These are phyloP conservation scores for Plagodis pulveraria DNA, from an alignment of 2,888 invertebrate species.

Conservation along the genomic window DNA sequence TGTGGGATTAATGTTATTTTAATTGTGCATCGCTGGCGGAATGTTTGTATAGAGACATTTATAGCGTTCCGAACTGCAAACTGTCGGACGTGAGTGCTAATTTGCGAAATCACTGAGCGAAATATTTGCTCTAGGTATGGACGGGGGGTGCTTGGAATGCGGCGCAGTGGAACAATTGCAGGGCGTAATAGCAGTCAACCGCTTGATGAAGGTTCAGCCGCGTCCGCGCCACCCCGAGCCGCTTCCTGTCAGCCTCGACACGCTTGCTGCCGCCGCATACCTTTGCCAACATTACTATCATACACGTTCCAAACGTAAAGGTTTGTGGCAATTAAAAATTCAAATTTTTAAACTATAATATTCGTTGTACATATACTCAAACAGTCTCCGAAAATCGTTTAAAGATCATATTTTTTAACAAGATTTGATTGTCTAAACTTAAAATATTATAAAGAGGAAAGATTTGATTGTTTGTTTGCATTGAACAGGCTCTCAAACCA, in stretches of 20 bases:
- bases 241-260: constrained; percentile 52
- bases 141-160: constrained; percentile 64
- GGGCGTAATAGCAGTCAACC: constrained; percentile 82
- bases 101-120: constrained; percentile 77
- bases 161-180: constrained; percentile 77
- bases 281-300: constrained; percentile 30
- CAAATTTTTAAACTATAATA: too few species aligned
- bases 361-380: too few species aligned
- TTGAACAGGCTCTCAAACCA: too few species aligned
- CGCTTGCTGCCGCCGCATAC: constrained; percentile 41
- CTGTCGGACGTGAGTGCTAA: constrained; percentile 63
- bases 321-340: too few species aligned
- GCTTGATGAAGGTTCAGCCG: constrained; percentile 79
- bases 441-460: too few species aligned
- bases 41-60: constrained; percentile 37
- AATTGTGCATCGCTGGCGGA: constrained; percentile 44
- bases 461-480: too few species aligned
- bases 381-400: too few species aligned
- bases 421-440: too few species aligned
- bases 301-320: constrained; percentile 6
- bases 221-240: constrained; percentile 45
- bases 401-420: too few species aligned
- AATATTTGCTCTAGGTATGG: constrained; percentile 60
- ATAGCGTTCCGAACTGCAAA: constrained; percentile 31
- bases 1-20: constrained; percentile 52